These are phyloP conservation scores for Cataglyphis hispanica DNA, from an alignment of 1,140 invertebrate species.

Conservation along the genomic window DNA sequence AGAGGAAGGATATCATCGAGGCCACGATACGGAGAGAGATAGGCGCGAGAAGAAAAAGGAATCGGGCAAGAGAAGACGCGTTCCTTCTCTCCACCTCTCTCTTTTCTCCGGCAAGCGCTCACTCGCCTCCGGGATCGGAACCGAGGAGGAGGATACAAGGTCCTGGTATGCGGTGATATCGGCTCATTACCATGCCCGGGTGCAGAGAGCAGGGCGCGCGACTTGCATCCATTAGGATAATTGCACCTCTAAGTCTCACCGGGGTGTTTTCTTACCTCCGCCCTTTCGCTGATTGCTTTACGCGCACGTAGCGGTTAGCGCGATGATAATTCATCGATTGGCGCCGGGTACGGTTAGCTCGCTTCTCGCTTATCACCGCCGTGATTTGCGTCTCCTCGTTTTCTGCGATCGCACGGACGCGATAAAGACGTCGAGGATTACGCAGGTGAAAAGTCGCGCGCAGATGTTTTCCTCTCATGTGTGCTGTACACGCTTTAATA, in stretches of 20 bases:
- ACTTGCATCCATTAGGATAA: conserved; percentile 87
- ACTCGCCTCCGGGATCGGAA: conserved; percentile 47
- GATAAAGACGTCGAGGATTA: not conserved
- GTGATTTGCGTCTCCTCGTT: not conserved
- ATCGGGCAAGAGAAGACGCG: conserved; percentile 54
- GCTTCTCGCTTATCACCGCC: conserved; percentile 8
- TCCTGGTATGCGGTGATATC: conserved; percentile 86
- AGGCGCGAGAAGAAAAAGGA: conserved; percentile 65
- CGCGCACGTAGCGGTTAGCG: conserved; percentile 64
- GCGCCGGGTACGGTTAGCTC: conserved; percentile 42
- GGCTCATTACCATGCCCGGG: conserved; percentile 86
- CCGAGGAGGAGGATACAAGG: conserved; percentile 82
- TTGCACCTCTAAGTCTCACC: conserved; percentile 83
- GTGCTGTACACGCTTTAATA: too few relatives aligned
- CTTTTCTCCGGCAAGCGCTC: conserved; percentile 5
- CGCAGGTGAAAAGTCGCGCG: not conserved
- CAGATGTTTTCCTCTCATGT: not conserved
- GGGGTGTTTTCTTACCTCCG: conserved; percentile 73
- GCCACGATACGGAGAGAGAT: conserved; percentile 62
- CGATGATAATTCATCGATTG: conserved; percentile 77
- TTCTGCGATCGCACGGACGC: conserved; percentile 3
- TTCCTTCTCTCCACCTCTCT: not conserved
- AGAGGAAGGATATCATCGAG: not conserved
- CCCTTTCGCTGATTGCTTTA: conserved; percentile 77
- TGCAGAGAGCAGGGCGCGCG: conserved; percentile 83